Conservation (phyloP, 2,888 invertebrate species). For the Eristalis intricaria region DNA sequence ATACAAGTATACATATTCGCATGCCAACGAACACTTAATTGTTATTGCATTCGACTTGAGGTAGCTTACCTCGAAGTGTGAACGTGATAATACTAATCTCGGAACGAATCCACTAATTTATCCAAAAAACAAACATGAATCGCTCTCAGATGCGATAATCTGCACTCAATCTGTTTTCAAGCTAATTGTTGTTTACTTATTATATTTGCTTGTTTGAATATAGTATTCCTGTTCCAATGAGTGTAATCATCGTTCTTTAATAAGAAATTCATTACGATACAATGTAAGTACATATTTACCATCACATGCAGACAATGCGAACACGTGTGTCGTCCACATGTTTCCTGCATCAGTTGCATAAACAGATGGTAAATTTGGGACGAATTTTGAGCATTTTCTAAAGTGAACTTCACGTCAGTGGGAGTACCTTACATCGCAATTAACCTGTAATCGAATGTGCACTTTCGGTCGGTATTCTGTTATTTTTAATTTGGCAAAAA, state of each 20-base stretch:
- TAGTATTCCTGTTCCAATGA: not conserved
- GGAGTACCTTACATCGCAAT: constrained; percentile 45
- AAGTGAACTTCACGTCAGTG: not conserved
- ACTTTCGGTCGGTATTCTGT: constrained; percentile 18
- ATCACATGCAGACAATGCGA: constrained; percentile 3
- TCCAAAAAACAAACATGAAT: not conserved
- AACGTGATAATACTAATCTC: not conserved
- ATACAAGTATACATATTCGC: not conserved
- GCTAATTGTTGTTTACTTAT: too few relatives aligned
- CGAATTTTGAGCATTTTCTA: constrained; percentile 6
- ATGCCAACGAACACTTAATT: not conserved
- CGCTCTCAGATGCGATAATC: not conserved
- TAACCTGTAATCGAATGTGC: constrained; percentile 15
- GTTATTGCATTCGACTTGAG: not conserved
- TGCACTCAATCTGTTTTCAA: not conserved
- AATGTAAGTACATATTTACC: constrained; percentile 5
- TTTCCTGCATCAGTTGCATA: constrained; percentile 23
- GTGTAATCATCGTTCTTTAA: not conserved
- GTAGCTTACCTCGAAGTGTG: not conserved
- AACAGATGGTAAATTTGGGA: constrained; percentile 38
- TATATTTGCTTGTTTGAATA: not conserved
- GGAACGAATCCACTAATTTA: not conserved
- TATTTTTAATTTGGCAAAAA: constrained; percentile 57
- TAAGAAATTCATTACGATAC: not conserved
- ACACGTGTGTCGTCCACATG: constrained; percentile 32